Conservation (phyloP, 1,140 invertebrate genomes). For the Drosophila repletoides region DNA sequence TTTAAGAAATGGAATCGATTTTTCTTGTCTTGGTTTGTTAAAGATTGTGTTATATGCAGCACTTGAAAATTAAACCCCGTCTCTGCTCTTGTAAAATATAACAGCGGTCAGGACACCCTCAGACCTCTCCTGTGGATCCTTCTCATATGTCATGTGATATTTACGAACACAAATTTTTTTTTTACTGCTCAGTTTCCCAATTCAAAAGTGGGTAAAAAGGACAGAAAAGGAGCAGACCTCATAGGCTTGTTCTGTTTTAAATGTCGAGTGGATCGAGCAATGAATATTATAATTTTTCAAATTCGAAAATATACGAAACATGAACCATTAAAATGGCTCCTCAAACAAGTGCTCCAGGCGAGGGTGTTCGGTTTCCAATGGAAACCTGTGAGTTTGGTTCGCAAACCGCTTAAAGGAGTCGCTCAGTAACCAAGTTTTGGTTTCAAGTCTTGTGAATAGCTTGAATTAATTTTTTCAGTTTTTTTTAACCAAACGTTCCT, state of each 20-base stretch:
- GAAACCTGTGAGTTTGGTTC: too few species aligned
- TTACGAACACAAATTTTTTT: constrained; percentile 21
- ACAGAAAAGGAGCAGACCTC: neutral
- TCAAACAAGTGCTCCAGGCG: too few species aligned
- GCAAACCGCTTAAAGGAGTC: too few species aligned
- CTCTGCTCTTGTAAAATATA: constrained; percentile 61
- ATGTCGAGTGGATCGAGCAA: too few species aligned
- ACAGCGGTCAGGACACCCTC: constrained; percentile 59
- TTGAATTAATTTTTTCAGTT: too few species aligned
- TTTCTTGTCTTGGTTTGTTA: neutral
- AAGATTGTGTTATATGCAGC: constrained; percentile 55
- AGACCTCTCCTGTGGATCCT: constrained; percentile 30
- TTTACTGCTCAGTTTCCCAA: constrained; percentile 20
- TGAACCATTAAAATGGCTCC: too few species aligned
- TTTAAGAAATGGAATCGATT: constrained; percentile 29
- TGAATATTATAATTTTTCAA: constrained; percentile 1
- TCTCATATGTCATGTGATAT: constrained; percentile 57
- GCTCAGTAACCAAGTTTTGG: too few species aligned
- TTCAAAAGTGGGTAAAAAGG: constrained; percentile 39
- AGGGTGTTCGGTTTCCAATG: too few species aligned
- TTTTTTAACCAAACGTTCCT: too few species aligned
- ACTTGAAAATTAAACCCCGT: constrained; percentile 63
- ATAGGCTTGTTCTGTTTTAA: neutral
- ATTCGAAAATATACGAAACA: neutral
- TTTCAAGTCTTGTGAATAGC: too few species aligned